Conservation (phyloP, 2,113 vertebrate genomes). For the Salminus brasiliensis region DNA sequence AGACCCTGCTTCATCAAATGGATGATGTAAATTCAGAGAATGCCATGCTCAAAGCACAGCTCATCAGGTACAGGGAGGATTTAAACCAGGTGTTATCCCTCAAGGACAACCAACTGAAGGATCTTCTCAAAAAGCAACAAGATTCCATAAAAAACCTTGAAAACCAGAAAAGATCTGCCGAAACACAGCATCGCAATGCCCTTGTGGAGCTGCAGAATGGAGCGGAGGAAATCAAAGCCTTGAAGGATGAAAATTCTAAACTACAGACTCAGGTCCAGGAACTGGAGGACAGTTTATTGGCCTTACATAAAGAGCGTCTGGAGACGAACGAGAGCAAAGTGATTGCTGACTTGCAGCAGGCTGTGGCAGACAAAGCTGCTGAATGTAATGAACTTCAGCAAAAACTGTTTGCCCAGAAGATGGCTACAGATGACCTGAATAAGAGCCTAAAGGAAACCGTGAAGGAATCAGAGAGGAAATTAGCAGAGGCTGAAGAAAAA, state of each 20-base stretch:
- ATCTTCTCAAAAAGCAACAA: conserved; percentile 83
- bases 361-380: conserved; percentile 64
- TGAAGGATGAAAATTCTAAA: conserved; percentile 72
- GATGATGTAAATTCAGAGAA: conserved; percentile 92
- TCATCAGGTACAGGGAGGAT: conserved; percentile 86
- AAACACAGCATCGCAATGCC: conserved; percentile 72
- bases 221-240: conserved; percentile 55
- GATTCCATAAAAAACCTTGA: conserved; percentile 83
- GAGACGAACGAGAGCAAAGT: conserved; percentile 66
- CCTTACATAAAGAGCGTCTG: conserved; percentile 69
- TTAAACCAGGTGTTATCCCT: conserved; percentile 86
- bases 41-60: conserved; percentile 86
- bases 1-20: conserved; percentile 77
- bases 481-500: conserved; percentile 62
- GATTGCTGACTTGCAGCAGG: conserved; percentile 70
- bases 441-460: conserved; percentile 61
- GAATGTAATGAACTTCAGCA: conserved; percentile 74
- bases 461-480: conserved; percentile 56
- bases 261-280: conserved; percentile 68
- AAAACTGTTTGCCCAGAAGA: conserved; percentile 61
- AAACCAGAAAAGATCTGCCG: conserved; percentile 71
- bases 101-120: conserved; percentile 87
- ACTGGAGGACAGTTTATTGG: conserved; percentile 69
- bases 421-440: conserved; percentile 55
- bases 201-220: conserved; percentile 64